A percentile compares a stretch with the other conserved stretches of the same genome.
phyloP scores from a whole-genome alignment of 2,888 invertebrate species.

The Gandaritis pyraliata region DNA sequence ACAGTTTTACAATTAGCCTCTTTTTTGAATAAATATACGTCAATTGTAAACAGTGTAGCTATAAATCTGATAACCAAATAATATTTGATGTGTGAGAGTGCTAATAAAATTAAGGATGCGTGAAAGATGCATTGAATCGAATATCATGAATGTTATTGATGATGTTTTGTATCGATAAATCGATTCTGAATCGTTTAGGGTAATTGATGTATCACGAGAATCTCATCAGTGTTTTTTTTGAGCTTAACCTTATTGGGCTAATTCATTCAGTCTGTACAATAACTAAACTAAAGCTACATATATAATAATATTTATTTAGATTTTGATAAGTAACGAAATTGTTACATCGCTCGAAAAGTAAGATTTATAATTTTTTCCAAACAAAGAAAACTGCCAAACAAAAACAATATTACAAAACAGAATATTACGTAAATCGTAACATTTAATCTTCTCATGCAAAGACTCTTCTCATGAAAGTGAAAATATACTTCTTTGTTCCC shows the following conservation, averaged over 20 bases:
- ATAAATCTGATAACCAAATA: slow-evolving; percentile 75
- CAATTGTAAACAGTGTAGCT: slow-evolving; percentile 66
- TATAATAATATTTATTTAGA: too few relatives aligned
- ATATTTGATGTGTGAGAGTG: slow-evolving; percentile 67
- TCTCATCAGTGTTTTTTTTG: not conserved
- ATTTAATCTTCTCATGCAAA: slow-evolving; percentile 35
- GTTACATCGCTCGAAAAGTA: too few relatives aligned
- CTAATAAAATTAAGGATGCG: slow-evolving; percentile 58
- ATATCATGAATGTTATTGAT: slow-evolving; percentile 60
- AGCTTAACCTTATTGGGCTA: too few relatives aligned
- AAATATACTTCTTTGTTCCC: slow-evolving; percentile 37
- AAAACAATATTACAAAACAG: slow-evolving; percentile 9
- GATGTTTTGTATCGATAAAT: slow-evolving; percentile 41
- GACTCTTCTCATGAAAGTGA: slow-evolving; percentile 35
- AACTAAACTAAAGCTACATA: too few relatives aligned
- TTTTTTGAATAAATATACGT: slow-evolving; percentile 79
- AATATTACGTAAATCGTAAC: slow-evolving; percentile 13
- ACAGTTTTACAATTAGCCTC: slow-evolving; percentile 77
- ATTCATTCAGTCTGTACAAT: too few relatives aligned
- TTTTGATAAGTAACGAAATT: too few relatives aligned
- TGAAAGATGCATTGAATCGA: slow-evolving; percentile 50
- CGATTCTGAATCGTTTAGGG: slow-evolving; percentile 44
- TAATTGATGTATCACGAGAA: slow-evolving; percentile 41
- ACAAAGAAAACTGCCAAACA: not conserved
- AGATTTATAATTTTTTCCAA: too few relatives aligned